phyloP scores from a whole-genome alignment of 2,888 invertebrate genomes.

The Drosophila ezoana region DNA sequence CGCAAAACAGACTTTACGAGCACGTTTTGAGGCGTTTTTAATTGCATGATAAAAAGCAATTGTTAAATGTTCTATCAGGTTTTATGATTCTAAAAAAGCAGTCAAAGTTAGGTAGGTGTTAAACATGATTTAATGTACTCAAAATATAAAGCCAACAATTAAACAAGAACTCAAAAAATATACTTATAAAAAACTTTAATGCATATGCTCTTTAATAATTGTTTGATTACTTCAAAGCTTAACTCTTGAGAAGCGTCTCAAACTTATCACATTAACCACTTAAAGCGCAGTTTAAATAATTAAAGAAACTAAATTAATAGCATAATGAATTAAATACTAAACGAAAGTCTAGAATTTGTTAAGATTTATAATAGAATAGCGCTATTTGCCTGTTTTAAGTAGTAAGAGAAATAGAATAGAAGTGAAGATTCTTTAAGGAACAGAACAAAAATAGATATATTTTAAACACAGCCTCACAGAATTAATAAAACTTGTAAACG shows the following conservation, averaged over 20 bases:
- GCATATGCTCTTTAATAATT: too few relatives aligned
- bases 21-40: background rate
- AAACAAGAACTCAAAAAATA: too few relatives aligned
- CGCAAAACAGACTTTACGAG: background rate
- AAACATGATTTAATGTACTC: too few relatives aligned
- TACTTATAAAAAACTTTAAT: too few relatives aligned
- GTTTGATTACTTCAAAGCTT: too few relatives aligned
- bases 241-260: too few relatives aligned
- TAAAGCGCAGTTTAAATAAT: too few relatives aligned
- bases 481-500: background rate
- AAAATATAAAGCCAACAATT: too few relatives aligned
- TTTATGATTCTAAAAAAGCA: background rate
- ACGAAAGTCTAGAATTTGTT: background rate
- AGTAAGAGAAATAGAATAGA: too few relatives aligned
- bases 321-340: background rate
- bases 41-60: slow-evolving; percentile 5
- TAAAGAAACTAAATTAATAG: too few relatives aligned
- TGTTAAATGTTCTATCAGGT: background rate
- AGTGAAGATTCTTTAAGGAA: too few relatives aligned
- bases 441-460: background rate
- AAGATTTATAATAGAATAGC: background rate
- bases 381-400: background rate
- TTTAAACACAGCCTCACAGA: background rate
- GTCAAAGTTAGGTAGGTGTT: background rate
- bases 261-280: too few relatives aligned